Percentiles rank a stretch among this genome's conserved stretches.
phyloP scores from a whole-genome alignment of 1,140 invertebrate genomes.

The Leptopilina boulardi region DNA sequence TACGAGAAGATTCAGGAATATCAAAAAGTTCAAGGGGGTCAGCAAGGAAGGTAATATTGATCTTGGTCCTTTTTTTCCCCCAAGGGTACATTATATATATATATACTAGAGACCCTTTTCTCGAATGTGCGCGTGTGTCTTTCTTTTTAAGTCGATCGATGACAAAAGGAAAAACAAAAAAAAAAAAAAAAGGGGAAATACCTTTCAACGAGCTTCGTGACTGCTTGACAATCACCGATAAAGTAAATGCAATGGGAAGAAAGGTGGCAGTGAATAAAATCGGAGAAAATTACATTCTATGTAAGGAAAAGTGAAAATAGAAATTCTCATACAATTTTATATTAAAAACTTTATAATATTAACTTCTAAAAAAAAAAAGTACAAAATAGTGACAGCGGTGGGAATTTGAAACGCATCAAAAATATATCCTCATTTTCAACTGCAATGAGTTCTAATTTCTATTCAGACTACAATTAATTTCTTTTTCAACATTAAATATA shows the following conservation, averaged over 20 bases:
- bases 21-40: neutral
- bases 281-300: neutral
- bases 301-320: neutral
- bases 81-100: neutral
- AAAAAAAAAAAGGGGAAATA: neutral
- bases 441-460: no score
- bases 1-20: neutral
- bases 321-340: no score
- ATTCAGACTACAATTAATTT: no score
- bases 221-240: slow-evolving; percentile 17
- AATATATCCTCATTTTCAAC: no score
- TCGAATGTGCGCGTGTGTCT: slow-evolving; percentile 13
- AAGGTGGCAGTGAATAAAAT: neutral
- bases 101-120: neutral
- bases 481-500: no score
- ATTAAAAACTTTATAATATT: no score
- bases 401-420: no score
- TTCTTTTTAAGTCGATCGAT: slow-evolving; percentile 6
- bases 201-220: neutral
- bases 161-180: slow-evolving; percentile 1
- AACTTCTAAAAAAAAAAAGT: no score
- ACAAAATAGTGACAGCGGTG: no score
- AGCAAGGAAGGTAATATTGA: slow-evolving; percentile 19
- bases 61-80: slow-evolving; percentile 11
- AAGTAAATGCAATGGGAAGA: neutral